These are phyloP conservation scores for Peromyscus maniculatus DNA, from an alignment of 2,113 vertebrate species.

Conservation along the genomic window DNA sequence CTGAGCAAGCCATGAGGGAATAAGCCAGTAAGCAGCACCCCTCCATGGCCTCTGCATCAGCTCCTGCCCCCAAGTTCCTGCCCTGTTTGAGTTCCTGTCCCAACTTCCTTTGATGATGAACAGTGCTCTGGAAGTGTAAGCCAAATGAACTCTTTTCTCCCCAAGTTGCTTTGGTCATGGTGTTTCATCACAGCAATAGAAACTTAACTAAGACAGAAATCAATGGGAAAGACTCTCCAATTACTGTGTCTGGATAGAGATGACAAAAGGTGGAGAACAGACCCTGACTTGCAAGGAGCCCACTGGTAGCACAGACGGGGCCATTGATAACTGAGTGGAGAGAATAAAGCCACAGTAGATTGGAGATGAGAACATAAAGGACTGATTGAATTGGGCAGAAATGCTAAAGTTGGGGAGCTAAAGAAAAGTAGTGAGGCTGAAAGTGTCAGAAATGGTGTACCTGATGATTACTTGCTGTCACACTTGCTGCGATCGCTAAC, in stretches of 20 bases:
- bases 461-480: not conserved
- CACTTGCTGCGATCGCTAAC: no score
- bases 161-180: not conserved
- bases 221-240: not conserved
- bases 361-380: not conserved
- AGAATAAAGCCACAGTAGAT: not conserved
- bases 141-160: not conserved
- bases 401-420: not conserved
- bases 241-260: no score
- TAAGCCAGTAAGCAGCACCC: not conserved
- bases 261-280: not conserved
- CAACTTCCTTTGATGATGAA: not conserved
- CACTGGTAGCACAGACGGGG: not conserved
- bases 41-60: no score
- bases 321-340: not conserved
- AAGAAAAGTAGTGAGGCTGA: not conserved
- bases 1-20: not conserved
- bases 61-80: no score
- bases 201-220: not conserved
- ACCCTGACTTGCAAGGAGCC: not conserved
- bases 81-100: not conserved
- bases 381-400: not conserved
- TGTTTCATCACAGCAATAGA: not conserved
- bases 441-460: not conserved
- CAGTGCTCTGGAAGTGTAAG: not conserved